A percentile compares a stretch with the other conserved stretches of the same genome.
phyloP scores from a whole-genome alignment of 2,797 vertebrate species.

The Neosilurus hyrtlii region DNA sequence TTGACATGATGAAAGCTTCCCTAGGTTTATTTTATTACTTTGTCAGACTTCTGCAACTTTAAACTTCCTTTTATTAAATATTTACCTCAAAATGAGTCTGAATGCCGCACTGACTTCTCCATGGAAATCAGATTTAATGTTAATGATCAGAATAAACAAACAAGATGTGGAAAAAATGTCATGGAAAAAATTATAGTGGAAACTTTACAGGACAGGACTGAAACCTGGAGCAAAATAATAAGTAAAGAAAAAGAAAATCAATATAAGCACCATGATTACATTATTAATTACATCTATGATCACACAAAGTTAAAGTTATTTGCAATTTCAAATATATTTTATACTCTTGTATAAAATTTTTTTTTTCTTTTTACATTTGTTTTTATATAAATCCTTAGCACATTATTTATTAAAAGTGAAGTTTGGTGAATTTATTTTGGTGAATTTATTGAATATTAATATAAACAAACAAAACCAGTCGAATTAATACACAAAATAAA shows the following conservation, averaged over 20 bases:
- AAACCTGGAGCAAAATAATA: background rate
- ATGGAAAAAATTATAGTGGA: background rate
- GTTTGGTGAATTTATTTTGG: too few relatives aligned
- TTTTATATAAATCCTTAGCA: too few relatives aligned
- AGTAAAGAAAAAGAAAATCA: too few relatives aligned
- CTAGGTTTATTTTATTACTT: background rate
- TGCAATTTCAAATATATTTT: background rate
- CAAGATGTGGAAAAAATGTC: background rate
- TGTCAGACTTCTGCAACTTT: background rate
- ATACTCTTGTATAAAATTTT: background rate
- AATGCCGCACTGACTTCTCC: background rate
- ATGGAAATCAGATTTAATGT: background rate
- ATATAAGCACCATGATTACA: background rate
- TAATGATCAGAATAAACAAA: conserved; percentile 44
- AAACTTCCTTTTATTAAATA: background rate
- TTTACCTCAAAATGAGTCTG: background rate
- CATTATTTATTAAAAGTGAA: too few relatives aligned
- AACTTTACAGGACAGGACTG: background rate
- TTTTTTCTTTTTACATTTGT: background rate
- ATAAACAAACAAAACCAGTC: too few relatives aligned
- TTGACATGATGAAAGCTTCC: background rate
- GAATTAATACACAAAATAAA: too few relatives aligned
- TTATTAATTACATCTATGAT: background rate
- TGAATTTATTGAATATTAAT: too few relatives aligned
- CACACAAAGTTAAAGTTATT: background rate